These are phyloP conservation scores for Malurus splendens DNA, from an alignment of 2,797 vertebrate genomes.

Conservation along the genomic window DNA sequence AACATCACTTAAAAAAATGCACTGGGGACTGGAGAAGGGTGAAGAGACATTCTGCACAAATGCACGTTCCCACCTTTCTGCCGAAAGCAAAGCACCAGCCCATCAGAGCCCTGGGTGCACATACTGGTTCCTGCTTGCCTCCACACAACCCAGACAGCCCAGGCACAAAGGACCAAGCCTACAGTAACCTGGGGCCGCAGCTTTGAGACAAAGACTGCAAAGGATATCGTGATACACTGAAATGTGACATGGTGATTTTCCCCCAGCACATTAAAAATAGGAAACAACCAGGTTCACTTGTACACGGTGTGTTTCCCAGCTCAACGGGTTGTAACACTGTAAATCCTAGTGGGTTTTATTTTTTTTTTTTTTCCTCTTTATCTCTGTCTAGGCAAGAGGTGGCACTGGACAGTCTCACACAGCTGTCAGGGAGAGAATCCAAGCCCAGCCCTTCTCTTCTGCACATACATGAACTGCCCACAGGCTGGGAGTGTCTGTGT, in stretches of 20 bases:
- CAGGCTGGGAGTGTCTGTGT: not conserved
- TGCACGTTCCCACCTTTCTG: not conserved
- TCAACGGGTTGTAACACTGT: not conserved
- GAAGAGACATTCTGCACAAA: conserved; percentile 10
- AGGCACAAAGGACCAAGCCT: fast-evolving
- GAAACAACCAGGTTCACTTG: not conserved
- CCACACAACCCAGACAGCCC: not conserved
- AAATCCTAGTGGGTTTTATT: not conserved
- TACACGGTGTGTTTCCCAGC: not conserved
- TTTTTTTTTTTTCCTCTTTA: not conserved
- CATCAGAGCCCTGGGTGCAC: fast-evolving
- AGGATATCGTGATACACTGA: not conserved
- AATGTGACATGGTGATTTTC: not conserved
- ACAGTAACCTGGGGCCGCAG: not conserved
- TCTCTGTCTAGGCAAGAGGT: not conserved
- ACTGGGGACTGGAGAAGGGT: conserved; percentile 21
- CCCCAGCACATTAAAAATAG: not conserved
- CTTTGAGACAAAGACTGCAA: not conserved
- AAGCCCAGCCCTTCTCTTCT: not conserved
- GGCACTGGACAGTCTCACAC: not conserved
- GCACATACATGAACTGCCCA: not conserved
- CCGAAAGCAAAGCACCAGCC: not conserved
- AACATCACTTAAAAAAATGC: conserved; percentile 59
- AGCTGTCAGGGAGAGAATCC: fast-evolving
- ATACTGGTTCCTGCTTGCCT: not conserved